Evolutionary conservation across 2,113 vertebrate species (phyloP).

Genomic region (Phocoena phocoena): DNA sequence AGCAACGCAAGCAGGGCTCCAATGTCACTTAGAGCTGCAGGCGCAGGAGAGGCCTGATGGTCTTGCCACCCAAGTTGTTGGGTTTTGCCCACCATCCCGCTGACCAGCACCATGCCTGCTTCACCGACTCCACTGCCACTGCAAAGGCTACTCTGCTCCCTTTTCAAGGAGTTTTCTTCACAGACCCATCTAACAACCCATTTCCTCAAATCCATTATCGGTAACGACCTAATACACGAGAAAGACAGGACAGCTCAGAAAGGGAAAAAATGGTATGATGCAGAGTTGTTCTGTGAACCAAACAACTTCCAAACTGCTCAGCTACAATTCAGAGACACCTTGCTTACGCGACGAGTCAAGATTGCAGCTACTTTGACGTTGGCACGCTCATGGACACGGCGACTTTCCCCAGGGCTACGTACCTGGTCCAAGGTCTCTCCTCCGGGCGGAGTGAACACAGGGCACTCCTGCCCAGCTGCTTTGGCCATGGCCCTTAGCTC

Average conservation of each 20-base stretch:
- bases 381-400: fast-evolving
- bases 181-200: background rate
- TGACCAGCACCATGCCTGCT: fast-evolving
- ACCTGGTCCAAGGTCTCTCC: slow-evolving; percentile 96
- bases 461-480: slow-evolving; percentile 89
- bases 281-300: background rate
- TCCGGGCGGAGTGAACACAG: slow-evolving; percentile 92
- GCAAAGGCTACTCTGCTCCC: background rate
- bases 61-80: fast-evolving
- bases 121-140: background rate
- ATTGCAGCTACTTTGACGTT: fast-evolving
- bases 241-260: background rate
- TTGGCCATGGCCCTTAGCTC: slow-evolving; percentile 95
- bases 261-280: background rate
- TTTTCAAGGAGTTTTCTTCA: background rate
- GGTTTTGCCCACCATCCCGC: too few species aligned
- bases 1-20: background rate
- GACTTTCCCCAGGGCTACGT: background rate
- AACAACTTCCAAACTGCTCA: background rate
- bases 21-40: background rate
- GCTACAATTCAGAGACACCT: background rate
- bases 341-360: background rate
- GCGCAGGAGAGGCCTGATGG: background rate
- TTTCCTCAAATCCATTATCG: background rate
- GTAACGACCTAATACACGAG: background rate